These are phyloP conservation scores for Mythimna pallens DNA, from an alignment of 2,888 invertebrate species.

Conservation along the genomic window DNA sequence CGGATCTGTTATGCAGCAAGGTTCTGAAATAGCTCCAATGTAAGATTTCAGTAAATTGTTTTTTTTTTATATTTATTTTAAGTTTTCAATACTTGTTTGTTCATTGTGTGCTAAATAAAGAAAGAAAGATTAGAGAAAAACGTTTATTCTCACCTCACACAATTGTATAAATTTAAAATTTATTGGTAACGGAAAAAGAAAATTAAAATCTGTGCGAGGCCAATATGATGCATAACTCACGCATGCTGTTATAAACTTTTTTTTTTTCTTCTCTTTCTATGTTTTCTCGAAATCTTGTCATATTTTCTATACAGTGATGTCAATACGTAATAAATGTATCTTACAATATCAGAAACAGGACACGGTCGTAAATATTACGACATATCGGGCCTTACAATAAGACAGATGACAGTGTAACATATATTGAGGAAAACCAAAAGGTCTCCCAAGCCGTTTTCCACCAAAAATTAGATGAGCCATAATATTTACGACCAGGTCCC, in stretches of 20 bases:
- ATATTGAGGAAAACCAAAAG: no score
- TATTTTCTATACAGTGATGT: background rate
- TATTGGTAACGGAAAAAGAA: no score
- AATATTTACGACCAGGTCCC: background rate
- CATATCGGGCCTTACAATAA: background rate
- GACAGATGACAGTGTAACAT: background rate
- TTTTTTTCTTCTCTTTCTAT: no score
- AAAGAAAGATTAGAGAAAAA: no score
- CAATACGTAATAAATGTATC: background rate
- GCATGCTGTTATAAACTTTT: no score
- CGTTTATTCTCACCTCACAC: no score
- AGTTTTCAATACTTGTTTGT: background rate
- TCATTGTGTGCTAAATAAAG: no score
- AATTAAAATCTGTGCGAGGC: no score
- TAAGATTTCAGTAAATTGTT: constrained; percentile 74
- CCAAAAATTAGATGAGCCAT: background rate
- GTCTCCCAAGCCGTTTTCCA: background rate
- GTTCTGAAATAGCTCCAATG: constrained; percentile 97
- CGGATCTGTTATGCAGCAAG: constrained; percentile 96
- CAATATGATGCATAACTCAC: no score
- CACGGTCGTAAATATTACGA: background rate
- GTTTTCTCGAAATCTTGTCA: background rate
- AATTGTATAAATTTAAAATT: no score
- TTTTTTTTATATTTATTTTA: background rate
- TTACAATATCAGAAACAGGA: background rate